These are phyloP conservation scores for Neodiprion lecontei DNA, from an alignment of 1,140 invertebrate genomes.

Conservation along the genomic window DNA sequence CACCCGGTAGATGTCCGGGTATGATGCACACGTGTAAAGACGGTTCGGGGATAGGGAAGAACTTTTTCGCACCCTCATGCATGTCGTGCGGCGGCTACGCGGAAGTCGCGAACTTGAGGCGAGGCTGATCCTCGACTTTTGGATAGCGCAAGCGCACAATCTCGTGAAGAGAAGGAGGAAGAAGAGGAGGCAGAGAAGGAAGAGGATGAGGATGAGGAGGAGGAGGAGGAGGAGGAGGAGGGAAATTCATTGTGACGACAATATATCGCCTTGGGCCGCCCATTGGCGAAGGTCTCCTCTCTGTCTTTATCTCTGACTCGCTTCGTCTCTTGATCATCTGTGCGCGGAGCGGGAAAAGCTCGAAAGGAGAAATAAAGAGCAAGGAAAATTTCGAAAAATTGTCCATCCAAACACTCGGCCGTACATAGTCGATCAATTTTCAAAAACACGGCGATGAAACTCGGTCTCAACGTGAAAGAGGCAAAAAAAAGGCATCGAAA, in stretches of 20 bases:
- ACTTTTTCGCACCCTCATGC: conserved; percentile 38
- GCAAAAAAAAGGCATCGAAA: too few relatives aligned
- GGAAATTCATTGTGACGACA: conserved; percentile 55
- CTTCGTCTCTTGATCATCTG: too few relatives aligned
- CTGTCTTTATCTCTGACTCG: background rate
- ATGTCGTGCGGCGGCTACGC: conserved; percentile 39
- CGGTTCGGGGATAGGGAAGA: too few relatives aligned
- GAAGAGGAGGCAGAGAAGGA: background rate
- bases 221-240: conserved; percentile 22
- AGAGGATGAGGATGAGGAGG: conserved; percentile 35
- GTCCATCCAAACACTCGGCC: background rate
- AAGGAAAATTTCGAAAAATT: background rate
- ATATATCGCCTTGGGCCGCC: conserved; percentile 52
- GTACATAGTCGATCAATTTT: too few relatives aligned
- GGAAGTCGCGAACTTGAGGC: conserved; percentile 31
- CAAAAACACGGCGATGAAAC: too few relatives aligned
- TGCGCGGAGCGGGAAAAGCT: background rate
- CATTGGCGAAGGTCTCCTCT: conserved; percentile 41
- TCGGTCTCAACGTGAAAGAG: too few relatives aligned
- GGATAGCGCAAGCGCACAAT: too few relatives aligned
- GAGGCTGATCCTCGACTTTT: too few relatives aligned
- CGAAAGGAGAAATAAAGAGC: too few relatives aligned
- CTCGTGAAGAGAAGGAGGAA: too few relatives aligned
- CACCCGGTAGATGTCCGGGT: too few relatives aligned
- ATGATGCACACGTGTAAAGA: too few relatives aligned